These are phyloP conservation scores for Brachyrhaphis roseni DNA, from an alignment of 2,797 vertebrate genomes.

Conservation along the genomic window DNA sequence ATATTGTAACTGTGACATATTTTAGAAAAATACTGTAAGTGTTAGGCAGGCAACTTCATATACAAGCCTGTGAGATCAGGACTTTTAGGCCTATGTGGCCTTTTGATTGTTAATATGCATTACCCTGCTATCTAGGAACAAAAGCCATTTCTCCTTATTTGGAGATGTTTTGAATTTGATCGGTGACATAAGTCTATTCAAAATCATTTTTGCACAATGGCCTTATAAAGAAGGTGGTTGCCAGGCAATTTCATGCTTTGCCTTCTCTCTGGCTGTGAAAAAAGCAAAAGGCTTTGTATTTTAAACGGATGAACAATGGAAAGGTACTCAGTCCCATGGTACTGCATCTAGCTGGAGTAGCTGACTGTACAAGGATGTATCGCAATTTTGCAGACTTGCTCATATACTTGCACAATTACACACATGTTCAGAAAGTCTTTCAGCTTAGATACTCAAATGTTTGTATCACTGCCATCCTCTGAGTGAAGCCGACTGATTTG, in stretches of 20 bases:
- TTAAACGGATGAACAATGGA: conserved; percentile 75
- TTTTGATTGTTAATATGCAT: conserved; percentile 34
- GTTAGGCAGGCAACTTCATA: conserved; percentile 39
- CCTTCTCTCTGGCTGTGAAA: conserved; percentile 71
- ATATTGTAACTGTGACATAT: not conserved
- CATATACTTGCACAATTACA: conserved; percentile 53
- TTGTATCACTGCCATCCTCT: conserved; percentile 33
- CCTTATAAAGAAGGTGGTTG: conserved; percentile 80
- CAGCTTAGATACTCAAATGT: conserved; percentile 21
- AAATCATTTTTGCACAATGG: conserved; percentile 72
- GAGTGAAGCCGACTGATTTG: conserved; percentile 57
- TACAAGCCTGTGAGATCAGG: conserved; percentile 35
- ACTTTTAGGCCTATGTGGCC: conserved; percentile 30
- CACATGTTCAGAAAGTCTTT: conserved; percentile 37
- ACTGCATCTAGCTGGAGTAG: conserved; percentile 69
- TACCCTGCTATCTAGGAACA: conserved; percentile 36
- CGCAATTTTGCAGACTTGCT: conserved; percentile 67
- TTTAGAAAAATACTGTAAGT: not conserved
- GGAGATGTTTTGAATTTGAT: conserved; percentile 75
- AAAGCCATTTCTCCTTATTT: conserved; percentile 66
- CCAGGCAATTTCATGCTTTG: conserved; percentile 79
- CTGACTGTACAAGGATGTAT: conserved; percentile 72
- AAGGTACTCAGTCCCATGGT: conserved; percentile 73
- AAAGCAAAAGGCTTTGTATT: conserved; percentile 73
- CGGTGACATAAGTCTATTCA: conserved; percentile 78